Evolutionary conservation across 2,113 vertebrate genomes (phyloP), one percentile per base, ranked within the genome.

Genomic region (Lophius piscatorius): DNA sequence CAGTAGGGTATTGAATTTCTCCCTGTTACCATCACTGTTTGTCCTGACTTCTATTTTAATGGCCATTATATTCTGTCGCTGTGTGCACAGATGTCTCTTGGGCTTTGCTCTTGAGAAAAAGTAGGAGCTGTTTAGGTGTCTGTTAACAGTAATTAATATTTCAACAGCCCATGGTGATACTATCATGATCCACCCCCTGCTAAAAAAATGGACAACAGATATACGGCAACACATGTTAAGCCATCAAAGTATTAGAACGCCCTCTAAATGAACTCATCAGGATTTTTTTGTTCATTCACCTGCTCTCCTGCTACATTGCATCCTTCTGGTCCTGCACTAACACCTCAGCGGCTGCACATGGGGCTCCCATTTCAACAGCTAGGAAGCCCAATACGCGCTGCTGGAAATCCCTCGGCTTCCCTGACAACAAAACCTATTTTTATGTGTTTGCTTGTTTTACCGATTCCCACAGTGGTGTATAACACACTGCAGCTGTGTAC

Each of bases 131-230:
- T 70, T 69, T 54, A 62, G 81, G 77, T 84, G 83, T 89, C 81
- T 63, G 42, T 55, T 89, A 77, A 85, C 85, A 65, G 65, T 65
- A 41, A 69, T 90, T 55, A 88, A 90, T 88, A 81, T 85, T 90
- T 90, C 23, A 91, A 81, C 63, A 22, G 44, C 69, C 20, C 41
- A 11, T 13, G 10, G 54, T 50, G 78, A 70, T 69, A 40, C 64
- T 42, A 48, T 62, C 66, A 45, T 52, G 70, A 78, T 61, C 67
- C 28, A 33, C n/a, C n/a, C n/a, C n/a, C 68, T 47, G 71, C 69
- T 70, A 68, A 40, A 81, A 47, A 85, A 80, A 85, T 77, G 83
- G 63, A 81, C 61, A 80, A 70, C 45, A 77, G 63, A 48, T 70
- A 58, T 54, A 70, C 17, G 13, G 63, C 74, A 17, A 48, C 59